Evolutionary conservation across 2,888 invertebrate genomes (phyloP).

Genomic region (Antheraea yamamai): DNA sequence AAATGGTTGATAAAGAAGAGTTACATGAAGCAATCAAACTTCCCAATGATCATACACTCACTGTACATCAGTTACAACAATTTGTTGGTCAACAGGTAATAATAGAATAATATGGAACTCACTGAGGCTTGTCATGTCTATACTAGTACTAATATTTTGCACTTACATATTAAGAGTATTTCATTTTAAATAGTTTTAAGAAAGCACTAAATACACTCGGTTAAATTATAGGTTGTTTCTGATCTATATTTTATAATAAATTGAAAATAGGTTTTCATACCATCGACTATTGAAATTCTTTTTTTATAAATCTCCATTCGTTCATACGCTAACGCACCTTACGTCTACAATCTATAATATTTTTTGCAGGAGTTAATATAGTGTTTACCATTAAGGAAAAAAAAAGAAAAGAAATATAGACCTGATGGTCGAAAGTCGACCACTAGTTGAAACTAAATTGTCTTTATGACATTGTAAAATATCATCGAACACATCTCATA

Average conservation of each 20-base stretch:
- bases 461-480: background rate
- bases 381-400: background rate
- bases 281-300: too few relatives aligned
- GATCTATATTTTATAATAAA: background rate
- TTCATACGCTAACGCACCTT: too few relatives aligned
- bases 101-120: constrained; percentile 20
- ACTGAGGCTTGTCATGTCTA: background rate
- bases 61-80: constrained; percentile 82
- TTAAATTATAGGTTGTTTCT: background rate
- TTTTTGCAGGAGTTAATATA: too few relatives aligned
- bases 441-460: background rate
- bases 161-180: too few relatives aligned
- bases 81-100: constrained; percentile 83
- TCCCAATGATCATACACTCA: constrained; percentile 74
- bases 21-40: constrained; percentile 75
- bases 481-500: background rate
- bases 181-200: too few relatives aligned
- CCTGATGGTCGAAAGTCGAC: too few relatives aligned
- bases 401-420: too few relatives aligned
- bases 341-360: too few relatives aligned
- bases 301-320: too few relatives aligned
- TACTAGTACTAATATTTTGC: background rate
- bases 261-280: too few relatives aligned
- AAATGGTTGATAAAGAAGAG: constrained; percentile 72
- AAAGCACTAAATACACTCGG: too few relatives aligned